Conservation (phyloP, 2,797 vertebrate genomes). For the Typhlichthys eigenmanni region DNA sequence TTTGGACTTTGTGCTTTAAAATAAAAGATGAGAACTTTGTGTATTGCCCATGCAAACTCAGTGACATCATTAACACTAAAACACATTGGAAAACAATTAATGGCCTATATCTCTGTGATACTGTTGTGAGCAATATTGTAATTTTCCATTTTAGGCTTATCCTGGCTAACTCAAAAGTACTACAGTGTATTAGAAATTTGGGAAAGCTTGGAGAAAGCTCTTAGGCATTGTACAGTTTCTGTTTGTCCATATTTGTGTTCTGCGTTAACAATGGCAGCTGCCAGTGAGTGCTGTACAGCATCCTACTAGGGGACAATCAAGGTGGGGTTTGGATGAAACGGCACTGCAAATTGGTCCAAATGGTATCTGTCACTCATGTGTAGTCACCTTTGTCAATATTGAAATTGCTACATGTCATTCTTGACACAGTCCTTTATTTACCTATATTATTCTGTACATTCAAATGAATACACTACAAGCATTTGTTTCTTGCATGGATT, state of each 20-base stretch:
- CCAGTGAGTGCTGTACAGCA: constrained; percentile 96
- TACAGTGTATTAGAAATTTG: constrained; percentile 72
- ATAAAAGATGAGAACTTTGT: constrained; percentile 61
- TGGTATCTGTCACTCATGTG: constrained; percentile 35
- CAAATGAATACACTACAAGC: constrained; percentile 28
- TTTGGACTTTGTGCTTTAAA: not conserved
- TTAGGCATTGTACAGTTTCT: constrained; percentile 83
- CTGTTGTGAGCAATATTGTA: constrained; percentile 74
- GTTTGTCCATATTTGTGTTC: constrained; percentile 82
- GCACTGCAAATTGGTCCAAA: constrained; percentile 55
- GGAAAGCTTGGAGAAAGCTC: constrained; percentile 91
- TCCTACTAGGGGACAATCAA: constrained; percentile 89
- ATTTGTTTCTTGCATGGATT: constrained; percentile 6
- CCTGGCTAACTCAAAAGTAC: constrained; percentile 91
- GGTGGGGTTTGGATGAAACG: constrained; percentile 90
- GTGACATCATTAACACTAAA: constrained; percentile 35
- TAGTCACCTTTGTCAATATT: constrained; percentile 22
- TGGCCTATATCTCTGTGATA: constrained; percentile 99
- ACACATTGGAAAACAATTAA: constrained; percentile 68
- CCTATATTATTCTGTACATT: constrained; percentile 49
- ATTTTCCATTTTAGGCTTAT: constrained; percentile 85
- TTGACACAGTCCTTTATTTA: constrained; percentile 34
- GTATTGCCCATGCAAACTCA: constrained; percentile 57
- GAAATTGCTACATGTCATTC: constrained; percentile 34
- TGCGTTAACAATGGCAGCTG: constrained; percentile 94